phyloP scores from a whole-genome alignment of 2,888 invertebrate species.

The Pilophorus perplexus region DNA sequence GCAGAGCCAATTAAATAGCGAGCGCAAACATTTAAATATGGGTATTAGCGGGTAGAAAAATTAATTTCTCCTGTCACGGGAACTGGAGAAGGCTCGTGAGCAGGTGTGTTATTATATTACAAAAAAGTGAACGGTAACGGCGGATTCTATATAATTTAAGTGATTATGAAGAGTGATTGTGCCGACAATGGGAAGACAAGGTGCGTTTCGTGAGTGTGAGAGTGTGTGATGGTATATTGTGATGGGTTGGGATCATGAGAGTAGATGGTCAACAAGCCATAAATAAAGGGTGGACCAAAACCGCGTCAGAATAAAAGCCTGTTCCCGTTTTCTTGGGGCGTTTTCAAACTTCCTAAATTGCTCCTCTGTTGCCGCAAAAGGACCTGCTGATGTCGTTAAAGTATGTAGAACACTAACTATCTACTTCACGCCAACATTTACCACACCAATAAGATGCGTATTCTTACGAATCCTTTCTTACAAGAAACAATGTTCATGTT shows the following conservation, averaged over 20 bases:
- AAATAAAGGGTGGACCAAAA: not conserved
- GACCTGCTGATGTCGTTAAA: too few relatives aligned
- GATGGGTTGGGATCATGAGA: not conserved
- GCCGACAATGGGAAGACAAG: slow-evolving; percentile 31
- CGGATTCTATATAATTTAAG: slow-evolving; percentile 24
- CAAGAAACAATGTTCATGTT: too few relatives aligned
- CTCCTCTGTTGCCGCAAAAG: too few relatives aligned
- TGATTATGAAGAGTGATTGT: slow-evolving; percentile 34
- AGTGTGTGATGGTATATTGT: too few relatives aligned
- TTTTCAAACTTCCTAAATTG: too few relatives aligned
- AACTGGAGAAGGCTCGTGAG: slow-evolving; percentile 23
- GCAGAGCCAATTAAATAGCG: slow-evolving; percentile 7
- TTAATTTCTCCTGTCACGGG: slow-evolving; percentile 28
- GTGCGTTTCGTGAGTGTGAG: slow-evolving; percentile 10
- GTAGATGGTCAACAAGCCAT: slow-evolving; percentile 27
- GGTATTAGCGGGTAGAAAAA: slow-evolving; percentile 35
- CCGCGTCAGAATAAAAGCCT: not conserved
- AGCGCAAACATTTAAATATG: slow-evolving; percentile 30
- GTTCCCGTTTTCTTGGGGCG: not conserved
- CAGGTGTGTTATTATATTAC: slow-evolving; percentile 27
- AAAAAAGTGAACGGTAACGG: slow-evolving; percentile 31
- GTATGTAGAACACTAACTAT: too few relatives aligned
- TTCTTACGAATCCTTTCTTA: too few relatives aligned
- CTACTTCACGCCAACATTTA: too few relatives aligned
- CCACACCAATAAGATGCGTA: too few relatives aligned